A percentile compares a stretch with the other conserved stretches of the same genome.
Evolutionary conservation across 2,888 invertebrate species (phyloP).

Genomic region (Agrotis clavis): DNA sequence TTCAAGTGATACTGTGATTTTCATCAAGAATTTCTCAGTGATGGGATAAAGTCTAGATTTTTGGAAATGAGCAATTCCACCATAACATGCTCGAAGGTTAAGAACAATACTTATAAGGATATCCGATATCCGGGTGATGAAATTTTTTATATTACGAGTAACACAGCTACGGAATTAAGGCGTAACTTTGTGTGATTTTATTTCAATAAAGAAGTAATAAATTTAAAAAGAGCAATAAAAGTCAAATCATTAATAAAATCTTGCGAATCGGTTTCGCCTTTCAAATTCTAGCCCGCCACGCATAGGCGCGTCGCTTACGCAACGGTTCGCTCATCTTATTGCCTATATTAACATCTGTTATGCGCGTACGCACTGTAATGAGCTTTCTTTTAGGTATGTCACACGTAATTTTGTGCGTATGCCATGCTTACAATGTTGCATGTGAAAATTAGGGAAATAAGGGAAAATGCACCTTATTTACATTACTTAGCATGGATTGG

Average conservation of each 20-base stretch:
- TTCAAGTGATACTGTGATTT: background rate
- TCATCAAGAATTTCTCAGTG: too few species aligned
- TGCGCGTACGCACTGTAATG: constrained; percentile 39
- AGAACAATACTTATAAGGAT: too few species aligned
- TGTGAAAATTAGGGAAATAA: constrained; percentile 16
- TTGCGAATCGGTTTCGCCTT: constrained; percentile 47
- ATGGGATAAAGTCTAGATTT: too few species aligned
- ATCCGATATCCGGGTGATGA: too few species aligned
- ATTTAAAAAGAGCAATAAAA: constrained; percentile 4
- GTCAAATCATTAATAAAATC: constrained; percentile 9
- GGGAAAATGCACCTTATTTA: background rate
- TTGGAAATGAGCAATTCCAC: too few species aligned
- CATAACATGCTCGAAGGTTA: too few species aligned
- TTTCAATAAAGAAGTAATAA: background rate
- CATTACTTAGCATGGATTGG: background rate
- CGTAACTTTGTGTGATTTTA: too few species aligned
- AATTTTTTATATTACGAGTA: too few species aligned
- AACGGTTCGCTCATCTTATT: constrained; percentile 59
- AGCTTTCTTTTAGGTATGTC: constrained; percentile 59
- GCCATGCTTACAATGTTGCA: constrained; percentile 23
- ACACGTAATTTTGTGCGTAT: constrained; percentile 24
- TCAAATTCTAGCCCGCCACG: constrained; percentile 19
- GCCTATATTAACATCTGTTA: constrained; percentile 61
- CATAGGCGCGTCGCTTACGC: constrained; percentile 45
- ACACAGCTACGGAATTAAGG: too few species aligned